Evolutionary conservation across 2,888 invertebrate species (phyloP).

Genomic region (Drosophila gaucha): DNA sequence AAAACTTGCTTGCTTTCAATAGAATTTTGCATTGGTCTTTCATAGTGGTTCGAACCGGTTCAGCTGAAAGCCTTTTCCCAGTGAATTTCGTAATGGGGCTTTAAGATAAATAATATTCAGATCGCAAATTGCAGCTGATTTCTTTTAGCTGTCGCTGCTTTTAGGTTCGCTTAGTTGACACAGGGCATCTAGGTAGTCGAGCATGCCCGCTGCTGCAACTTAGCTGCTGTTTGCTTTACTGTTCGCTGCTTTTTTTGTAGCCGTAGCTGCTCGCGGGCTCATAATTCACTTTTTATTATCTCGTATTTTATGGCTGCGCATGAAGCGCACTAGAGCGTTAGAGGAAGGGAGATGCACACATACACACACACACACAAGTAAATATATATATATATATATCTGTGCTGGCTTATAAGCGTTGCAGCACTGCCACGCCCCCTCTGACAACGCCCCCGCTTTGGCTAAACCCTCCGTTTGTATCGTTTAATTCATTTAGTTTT

Average conservation of each 20-base stretch:
- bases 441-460: no score
- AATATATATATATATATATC: constrained; percentile 1
- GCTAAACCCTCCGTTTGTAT: constrained; percentile 23
- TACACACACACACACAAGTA: not conserved
- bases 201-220: not conserved
- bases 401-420: constrained; percentile 33
- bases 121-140: no score
- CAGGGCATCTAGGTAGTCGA: constrained; percentile 9
- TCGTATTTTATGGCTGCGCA: constrained; percentile 69
- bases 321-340: constrained; percentile 37
- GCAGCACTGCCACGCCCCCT: not conserved
- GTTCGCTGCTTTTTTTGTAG: constrained; percentile 17
- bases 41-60: no score
- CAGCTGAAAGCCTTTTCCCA: no score
- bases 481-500: constrained; percentile 74
- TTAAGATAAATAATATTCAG: not conserved
- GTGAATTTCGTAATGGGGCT: no score
- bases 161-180: not conserved
- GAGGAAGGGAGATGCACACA: not conserved
- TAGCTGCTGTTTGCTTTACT: constrained; percentile 16
- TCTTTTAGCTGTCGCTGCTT: not conserved
- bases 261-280: constrained; percentile 49
- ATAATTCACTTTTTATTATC: constrained; percentile 79
- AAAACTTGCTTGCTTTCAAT: no score
- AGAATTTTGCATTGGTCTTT: no score